Evolutionary conservation across 1,140 invertebrate species (phyloP).

Genomic region (Halotydeus destructor): DNA sequence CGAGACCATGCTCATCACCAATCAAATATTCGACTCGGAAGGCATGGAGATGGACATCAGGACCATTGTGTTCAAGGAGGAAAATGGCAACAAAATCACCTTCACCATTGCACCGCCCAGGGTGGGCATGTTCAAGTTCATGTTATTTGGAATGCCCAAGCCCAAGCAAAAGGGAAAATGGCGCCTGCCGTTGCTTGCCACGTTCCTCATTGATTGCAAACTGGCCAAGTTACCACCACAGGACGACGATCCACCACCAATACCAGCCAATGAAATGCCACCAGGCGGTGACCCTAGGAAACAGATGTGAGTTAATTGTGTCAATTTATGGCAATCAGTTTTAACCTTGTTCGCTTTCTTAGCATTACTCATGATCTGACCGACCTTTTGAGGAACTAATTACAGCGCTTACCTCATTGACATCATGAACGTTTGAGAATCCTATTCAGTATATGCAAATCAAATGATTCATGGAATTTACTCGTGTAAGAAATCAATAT

Average conservation of each 20-base stretch:
- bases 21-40: constrained; percentile 20
- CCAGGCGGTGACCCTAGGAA: no score
- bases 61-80: constrained; percentile 19
- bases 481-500: no score
- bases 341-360: no score
- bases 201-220: constrained; percentile 24
- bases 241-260: constrained; percentile 15
- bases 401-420: no score
- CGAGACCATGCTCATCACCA: constrained; percentile 20
- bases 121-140: constrained; percentile 23
- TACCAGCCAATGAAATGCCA: no score
- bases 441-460: no score
- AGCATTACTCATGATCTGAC: no score
- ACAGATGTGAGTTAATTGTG: no score
- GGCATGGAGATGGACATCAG: constrained; percentile 20
- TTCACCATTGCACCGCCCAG: constrained; percentile 21
- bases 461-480: no score
- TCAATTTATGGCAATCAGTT: no score
- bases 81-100: constrained; percentile 20
- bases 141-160: constrained; percentile 23
- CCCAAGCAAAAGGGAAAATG: constrained; percentile 23
- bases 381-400: no score
- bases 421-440: no score
- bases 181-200: constrained; percentile 21
- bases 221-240: constrained; percentile 18